Evolutionary conservation across 2,888 invertebrate species (phyloP), one percentile per base, ranked within the genome.

Genomic region (Hydrotaea diabolus): DNA sequence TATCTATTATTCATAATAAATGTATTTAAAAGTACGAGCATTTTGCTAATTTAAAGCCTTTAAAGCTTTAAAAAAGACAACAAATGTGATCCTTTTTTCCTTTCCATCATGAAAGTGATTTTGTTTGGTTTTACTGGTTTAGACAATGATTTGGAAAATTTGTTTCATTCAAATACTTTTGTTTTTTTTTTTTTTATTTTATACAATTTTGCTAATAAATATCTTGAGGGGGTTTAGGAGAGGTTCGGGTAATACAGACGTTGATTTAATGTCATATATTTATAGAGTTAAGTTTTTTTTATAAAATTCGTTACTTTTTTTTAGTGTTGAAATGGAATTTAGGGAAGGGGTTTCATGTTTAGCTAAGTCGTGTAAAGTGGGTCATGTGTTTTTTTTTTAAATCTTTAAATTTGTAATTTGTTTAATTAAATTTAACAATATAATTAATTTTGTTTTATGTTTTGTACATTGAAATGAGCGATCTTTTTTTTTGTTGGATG

Each of bases 391-490:
- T 59, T 15, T 2, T 15, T 62, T 15, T n/a, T 36, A 0, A 36
- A 17, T 46, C 13, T 43, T 39, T 39, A 21, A 39, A 21, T 46
- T 4, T 31, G 2, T 31, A 31, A 7, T 31, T 31, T 31, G 31
- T 31, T 31, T 31, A 31, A 31, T 4, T 31, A 4, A 31, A 31
- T 31, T 31, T 46, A 69, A 69, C 23, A 69, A 46, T 69, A 69
- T 19, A 31, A 43, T 31, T 31, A 31, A 31, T 66, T 71, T 64
- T 49, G 31, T 62, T 62, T 73, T 36, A 59, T 23, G 21, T 39
- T 83, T 80, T 83, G 77, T 83, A 83, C 80, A 80, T 74, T 83
- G 66, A 80, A 80, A 80, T 77, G 57, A 83, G 69, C 74, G 74
- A 69, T 59, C 64, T 74, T 36, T 73, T 2, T 19, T 72, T 46